Evolutionary conservation across 2,888 invertebrate species (phyloP).

Genomic region (Campopleginae sp.): DNA sequence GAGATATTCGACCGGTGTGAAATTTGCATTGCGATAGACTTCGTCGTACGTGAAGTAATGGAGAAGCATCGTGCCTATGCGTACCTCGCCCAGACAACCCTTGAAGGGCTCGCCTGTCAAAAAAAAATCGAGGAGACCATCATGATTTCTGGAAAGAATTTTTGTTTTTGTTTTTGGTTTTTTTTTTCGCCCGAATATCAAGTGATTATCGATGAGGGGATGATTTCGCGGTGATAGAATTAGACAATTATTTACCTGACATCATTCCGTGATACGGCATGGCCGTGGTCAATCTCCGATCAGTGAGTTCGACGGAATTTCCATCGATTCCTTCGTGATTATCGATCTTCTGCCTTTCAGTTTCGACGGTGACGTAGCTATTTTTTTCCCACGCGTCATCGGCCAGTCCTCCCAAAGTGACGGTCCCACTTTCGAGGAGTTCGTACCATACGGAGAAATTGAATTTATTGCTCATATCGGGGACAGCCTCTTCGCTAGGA

Average conservation of each 20-base stretch:
- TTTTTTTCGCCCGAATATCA: too few species aligned
- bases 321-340: conserved; percentile 76
- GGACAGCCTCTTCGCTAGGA: conserved; percentile 75
- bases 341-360: conserved; percentile 70
- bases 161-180: too few species aligned
- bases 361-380: conserved; percentile 76
- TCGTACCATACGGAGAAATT: conserved; percentile 81
- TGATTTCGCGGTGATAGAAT: background rate
- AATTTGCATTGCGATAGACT: conserved; percentile 87
- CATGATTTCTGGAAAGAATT: background rate
- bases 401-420: conserved; percentile 80
- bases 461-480: conserved; percentile 77
- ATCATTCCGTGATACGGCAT: conserved; percentile 77
- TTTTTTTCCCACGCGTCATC: conserved; percentile 74
- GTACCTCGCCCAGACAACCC: conserved; percentile 95
- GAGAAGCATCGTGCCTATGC: conserved; percentile 92
- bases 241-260: conserved; percentile 74
- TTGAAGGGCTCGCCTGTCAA: conserved; percentile 84
- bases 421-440: conserved; percentile 78
- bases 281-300: conserved; percentile 79
- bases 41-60: conserved; percentile 93
- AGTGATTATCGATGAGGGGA: background rate
- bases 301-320: conserved; percentile 80
- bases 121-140: background rate
- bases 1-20: conserved; percentile 83